Conservation (phyloP, 2,888 invertebrate species). For the Villa cingulata region DNA sequence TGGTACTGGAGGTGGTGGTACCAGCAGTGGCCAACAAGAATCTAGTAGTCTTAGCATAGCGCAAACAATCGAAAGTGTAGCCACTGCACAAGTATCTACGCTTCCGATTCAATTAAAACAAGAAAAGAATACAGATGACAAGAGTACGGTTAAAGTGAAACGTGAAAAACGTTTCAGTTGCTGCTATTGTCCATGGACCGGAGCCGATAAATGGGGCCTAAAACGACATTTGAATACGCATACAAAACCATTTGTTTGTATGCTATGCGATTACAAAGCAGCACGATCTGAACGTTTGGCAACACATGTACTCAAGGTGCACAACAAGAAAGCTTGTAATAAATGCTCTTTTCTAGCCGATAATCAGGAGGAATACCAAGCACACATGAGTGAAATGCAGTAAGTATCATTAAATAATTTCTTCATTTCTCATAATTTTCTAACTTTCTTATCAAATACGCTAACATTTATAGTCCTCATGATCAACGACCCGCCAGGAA, state of each 20-base stretch:
- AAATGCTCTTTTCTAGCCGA: constrained; percentile 80
- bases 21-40: constrained; percentile 12
- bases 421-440: background rate
- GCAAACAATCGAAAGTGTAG: constrained; percentile 35
- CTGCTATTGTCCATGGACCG: constrained; percentile 84
- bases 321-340: constrained; percentile 80
- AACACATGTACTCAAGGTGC: constrained; percentile 81
- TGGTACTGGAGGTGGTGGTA: background rate
- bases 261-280: constrained; percentile 85
- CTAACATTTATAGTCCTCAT: constrained; percentile 25
- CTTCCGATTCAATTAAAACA: constrained; percentile 26
- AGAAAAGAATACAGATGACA: constrained; percentile 28
- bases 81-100: constrained; percentile 28
- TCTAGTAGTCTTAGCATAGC: constrained; percentile 34
- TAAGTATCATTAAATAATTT: constrained; percentile 37
- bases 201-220: constrained; percentile 87
- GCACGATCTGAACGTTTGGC: constrained; percentile 80
- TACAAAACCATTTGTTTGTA: constrained; percentile 80
- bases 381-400: constrained; percentile 66
- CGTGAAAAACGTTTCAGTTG: constrained; percentile 67
- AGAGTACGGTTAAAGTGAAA: constrained; percentile 33
- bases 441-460: background rate
- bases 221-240: constrained; percentile 87
- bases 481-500: constrained; percentile 31
- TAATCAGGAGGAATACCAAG: constrained; percentile 62